Percentiles rank a stretch among this genome's conserved stretches.
phyloP scores from a whole-genome alignment of 2,113 vertebrate species.

The Herpailurus yagouaroundi region DNA sequence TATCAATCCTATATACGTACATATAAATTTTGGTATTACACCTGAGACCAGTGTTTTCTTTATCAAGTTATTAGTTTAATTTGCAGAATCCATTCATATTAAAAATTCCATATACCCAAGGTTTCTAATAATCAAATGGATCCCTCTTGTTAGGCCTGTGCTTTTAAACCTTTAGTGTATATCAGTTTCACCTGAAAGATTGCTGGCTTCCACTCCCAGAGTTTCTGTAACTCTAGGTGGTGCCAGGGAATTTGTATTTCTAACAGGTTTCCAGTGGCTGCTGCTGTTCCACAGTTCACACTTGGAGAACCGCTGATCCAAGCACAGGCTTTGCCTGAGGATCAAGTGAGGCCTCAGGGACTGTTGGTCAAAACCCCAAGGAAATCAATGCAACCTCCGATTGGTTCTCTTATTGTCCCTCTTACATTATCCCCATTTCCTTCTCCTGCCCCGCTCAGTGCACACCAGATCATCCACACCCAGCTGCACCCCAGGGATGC shows the following conservation, averaged over 20 bases:
- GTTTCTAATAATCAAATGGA: not conserved
- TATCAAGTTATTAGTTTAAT: not conserved
- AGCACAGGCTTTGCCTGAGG: not conserved
- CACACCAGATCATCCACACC: no score
- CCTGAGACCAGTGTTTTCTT: not conserved
- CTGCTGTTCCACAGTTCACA: not conserved
- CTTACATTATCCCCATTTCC: not conserved
- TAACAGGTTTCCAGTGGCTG: not conserved
- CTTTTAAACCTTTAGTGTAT: not conserved
- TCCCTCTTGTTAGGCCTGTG: not conserved
- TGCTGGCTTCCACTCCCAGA: not conserved
- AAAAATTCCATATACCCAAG: not conserved
- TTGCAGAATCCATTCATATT: not conserved
- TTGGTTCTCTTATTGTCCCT: not conserved
- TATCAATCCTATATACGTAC: not conserved
- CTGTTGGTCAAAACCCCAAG: not conserved
- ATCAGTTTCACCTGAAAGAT: not conserved
- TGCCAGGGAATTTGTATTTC: not conserved
- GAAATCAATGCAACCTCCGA: not conserved
- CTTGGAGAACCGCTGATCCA: not conserved
- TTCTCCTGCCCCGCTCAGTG: not conserved
- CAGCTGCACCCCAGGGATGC: not conserved
- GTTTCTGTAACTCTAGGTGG: not conserved
- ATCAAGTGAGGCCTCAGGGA: not conserved
- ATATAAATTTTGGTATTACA: not conserved